Percentiles rank a stretch among this genome's conserved stretches.
Conservation (phyloP, 2,113 vertebrate genomes). For the Pedionomus torquatus region DNA sequence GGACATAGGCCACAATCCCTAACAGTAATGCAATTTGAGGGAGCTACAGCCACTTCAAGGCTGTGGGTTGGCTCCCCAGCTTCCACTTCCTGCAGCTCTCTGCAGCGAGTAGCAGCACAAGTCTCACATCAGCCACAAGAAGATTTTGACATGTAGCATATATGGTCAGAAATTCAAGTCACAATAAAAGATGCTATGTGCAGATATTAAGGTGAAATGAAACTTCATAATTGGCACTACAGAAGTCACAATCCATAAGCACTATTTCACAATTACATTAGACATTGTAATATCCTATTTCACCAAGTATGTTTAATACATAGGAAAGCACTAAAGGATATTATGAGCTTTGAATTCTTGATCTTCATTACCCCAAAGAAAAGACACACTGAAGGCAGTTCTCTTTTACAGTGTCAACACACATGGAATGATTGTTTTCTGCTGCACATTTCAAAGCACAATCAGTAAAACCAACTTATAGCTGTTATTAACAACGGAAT, state of each 20-base stretch:
- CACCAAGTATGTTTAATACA: not conserved
- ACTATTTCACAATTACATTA: not conserved
- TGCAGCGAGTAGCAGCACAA: accelerated
- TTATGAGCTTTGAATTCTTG: not conserved
- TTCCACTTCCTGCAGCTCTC: not conserved
- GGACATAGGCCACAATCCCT: not conserved
- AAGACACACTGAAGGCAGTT: not conserved
- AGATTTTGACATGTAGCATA: not conserved
- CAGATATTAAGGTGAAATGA: not conserved
- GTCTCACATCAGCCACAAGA: not conserved
- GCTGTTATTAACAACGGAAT: not conserved
- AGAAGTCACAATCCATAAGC: not conserved
- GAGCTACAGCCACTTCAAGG: not conserved
- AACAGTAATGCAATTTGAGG: not conserved
- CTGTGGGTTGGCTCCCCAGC: not conserved
- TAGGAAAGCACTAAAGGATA: not conserved
- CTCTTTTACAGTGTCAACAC: not conserved
- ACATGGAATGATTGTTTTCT: not conserved
- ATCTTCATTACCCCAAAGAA: not conserved
- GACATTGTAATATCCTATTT: not conserved
- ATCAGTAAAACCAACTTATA: not conserved
- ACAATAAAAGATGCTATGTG: not conserved
- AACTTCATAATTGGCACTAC: not conserved
- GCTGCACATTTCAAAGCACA: not conserved
- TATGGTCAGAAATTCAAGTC: not conserved